These are phyloP conservation scores for Eustalomyia histrio DNA, from an alignment of 2,888 invertebrate species.

Conservation along the genomic window DNA sequence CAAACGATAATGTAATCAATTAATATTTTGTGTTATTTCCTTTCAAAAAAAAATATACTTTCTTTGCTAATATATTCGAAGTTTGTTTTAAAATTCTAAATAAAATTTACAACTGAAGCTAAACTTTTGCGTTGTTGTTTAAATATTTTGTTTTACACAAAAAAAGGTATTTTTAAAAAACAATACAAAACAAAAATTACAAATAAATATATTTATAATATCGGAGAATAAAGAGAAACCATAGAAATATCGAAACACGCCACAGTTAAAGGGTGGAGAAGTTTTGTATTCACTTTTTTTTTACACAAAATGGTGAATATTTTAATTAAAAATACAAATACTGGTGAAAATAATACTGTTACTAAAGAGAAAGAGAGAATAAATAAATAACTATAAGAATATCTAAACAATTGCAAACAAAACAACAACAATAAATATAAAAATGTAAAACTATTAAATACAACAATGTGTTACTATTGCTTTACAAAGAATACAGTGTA, in stretches of 20 bases:
- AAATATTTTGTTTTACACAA: conserved; percentile 14
- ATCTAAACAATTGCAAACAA: conserved; percentile 13
- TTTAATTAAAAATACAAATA: conserved; percentile 1
- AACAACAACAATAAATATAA: conserved; percentile 8
- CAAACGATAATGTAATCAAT: no score
- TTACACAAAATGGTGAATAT: conserved; percentile 23
- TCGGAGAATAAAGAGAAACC: conserved; percentile 10
- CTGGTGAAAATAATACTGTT: not conserved
- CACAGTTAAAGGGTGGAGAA: conserved; percentile 18
- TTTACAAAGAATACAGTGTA: not conserved
- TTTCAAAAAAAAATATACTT: no score
- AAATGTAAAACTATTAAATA: conserved; percentile 33
- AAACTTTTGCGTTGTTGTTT: conserved; percentile 5
- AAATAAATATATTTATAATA: not conserved
- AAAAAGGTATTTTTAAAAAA: conserved; percentile 21
- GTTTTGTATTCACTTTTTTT: not conserved
- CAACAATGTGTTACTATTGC: conserved; percentile 47
- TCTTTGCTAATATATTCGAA: no score
- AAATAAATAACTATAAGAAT: not conserved
- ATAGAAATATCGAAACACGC: conserved; percentile 9
- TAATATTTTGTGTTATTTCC: no score
- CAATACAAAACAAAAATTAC: not conserved
- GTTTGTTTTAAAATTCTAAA: not conserved
- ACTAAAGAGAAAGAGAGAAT: not conserved
- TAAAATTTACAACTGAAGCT: conserved; percentile 3